Base-by-base conservation (phyloP, 2,888 invertebrate species). In the Xestia ashworthii region DNA sequence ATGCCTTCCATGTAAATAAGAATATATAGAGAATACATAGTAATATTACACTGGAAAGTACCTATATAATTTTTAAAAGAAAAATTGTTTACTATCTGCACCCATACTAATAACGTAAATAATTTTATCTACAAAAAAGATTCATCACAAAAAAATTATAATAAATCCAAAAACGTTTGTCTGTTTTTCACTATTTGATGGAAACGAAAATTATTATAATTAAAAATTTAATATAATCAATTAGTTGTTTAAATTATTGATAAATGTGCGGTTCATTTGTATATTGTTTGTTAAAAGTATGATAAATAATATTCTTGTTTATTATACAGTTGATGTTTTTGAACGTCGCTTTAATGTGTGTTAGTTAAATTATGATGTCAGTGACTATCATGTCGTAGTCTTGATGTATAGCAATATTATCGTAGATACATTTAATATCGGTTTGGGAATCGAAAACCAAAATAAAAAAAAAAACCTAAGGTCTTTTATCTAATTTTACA, bases 1-100 rank as follows among this genome's bases (percentile, higher is more conserved):
- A 94, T 92, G 95, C 95, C 95, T 95, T 95, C 95, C 95, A 95
- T 96, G 95, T 95, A 95, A 91, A 95, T 95, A 95, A 92, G 86
- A 84, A 91, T 90, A 90, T 89, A 89, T 88, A 88, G 80, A 86
- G 76, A 86, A 86, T 84, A 88, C 82, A 82, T 86, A 82, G 76
- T 84, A 84, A 85, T 80, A 86, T 82, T 78, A 84, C 77, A 84
- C 85, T 78, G 84, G 83, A 86, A 83, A 84, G 70, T 82, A n/a
- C n/a, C n/a, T n/a, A 85, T 84, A 82, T 82, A 80, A 84, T 82
- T 81, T 82, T 74, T 75, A 79, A 82, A 81, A 46, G 44, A 79
- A 79, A 77, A 78, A 69, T 77, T 81, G 69, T 88, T 81, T 81
- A 80, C 83, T 83, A 80, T 75, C 75, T 75, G 87, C 89, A 87